phyloP scores from a whole-genome alignment of 37 sponge, comb jelly and placozoan species.

The Agelas oroides region DNA sequence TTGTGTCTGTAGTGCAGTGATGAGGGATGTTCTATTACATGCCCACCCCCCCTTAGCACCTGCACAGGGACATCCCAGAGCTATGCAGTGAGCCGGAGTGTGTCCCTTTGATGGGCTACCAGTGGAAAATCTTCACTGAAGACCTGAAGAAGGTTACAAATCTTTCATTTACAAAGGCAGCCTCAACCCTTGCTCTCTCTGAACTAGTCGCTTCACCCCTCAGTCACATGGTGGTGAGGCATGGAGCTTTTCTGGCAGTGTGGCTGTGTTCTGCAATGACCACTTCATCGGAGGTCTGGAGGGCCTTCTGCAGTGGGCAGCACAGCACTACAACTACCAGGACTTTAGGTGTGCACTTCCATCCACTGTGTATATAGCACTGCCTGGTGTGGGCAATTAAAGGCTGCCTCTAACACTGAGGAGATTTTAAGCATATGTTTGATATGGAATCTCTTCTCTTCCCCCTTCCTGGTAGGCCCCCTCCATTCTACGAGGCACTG shows the following conservation, averaged over 20 bases:
- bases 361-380: constrained; percentile 33
- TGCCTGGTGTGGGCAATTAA: background rate
- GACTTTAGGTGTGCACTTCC: constrained; percentile 54
- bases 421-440: no score
- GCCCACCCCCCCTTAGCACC: background rate
- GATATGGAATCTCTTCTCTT: background rate
- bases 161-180: background rate
- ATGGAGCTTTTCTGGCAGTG: constrained; percentile 44
- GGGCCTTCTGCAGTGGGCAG: constrained; percentile 61
- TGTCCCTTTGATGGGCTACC: constrained; percentile 43
- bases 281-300: constrained; percentile 45
- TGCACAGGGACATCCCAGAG: constrained; percentile 9
- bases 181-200: no score
- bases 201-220: no score
- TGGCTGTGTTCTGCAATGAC: constrained; percentile 49
- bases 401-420: no score
- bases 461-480: constrained; percentile 26
- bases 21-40: background rate
- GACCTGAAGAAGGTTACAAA: constrained; percentile 39
- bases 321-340: constrained; percentile 35
- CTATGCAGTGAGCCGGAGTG: constrained; percentile 1
- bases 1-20: no score
- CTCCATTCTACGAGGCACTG: constrained; percentile 49
- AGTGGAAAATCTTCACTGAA: constrained; percentile 30
- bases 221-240: constrained; percentile 45